Evolutionary conservation across 2,113 vertebrate genomes (phyloP), one percentile per base, ranked within the genome.

Genomic region (Notarius quadriscutis): DNA sequence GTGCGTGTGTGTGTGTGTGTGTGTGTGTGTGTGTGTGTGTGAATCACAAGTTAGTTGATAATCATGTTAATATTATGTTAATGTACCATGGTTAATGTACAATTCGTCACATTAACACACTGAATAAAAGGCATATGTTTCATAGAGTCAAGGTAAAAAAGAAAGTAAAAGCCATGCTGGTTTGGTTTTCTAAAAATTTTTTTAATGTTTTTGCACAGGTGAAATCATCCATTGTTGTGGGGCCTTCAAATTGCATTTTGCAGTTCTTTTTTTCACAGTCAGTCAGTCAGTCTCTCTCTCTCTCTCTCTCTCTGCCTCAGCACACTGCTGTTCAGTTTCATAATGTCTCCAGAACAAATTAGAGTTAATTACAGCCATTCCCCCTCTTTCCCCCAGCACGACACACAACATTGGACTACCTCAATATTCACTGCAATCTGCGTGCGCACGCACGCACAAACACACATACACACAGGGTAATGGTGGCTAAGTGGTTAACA

Each of bases 351-450:
- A 88, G 88, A 87, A 84, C 84, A 90, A 90, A 90, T 89, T 87
- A 87, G 57, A 87, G 87, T 87, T 90, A 90, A 90, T 90, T 90
- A 87, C 86, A 87, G 84, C 58, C 80, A 89, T 87, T 84, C 80
- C 87, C 79, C 65, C 83, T 57, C 51, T 83, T 79, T 86, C 34
- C 80, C 78, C 85, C 86, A 86, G 88, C 81, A 84, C 85, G 86
- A 89, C 74, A 86, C 81, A 85, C 71, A 83, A 67, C 65, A 78
- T 82, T 87, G 88, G 90, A 84, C 88, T 82, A 65, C 77, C 50
- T 81, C 63, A 87, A 53, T 62, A 87, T 89, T 72, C 60, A 67
- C 50, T 58, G 4, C 25, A 71, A 83, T 30, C 22, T 20, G 50
- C 72, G 85, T 58, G 50, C 41, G 78, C 57, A 58, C 27, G 22